These are phyloP conservation scores for Beroe forskalii DNA, from an alignment of 37 sponge, comb jelly and placozoan genomes.

Conservation along the genomic window DNA sequence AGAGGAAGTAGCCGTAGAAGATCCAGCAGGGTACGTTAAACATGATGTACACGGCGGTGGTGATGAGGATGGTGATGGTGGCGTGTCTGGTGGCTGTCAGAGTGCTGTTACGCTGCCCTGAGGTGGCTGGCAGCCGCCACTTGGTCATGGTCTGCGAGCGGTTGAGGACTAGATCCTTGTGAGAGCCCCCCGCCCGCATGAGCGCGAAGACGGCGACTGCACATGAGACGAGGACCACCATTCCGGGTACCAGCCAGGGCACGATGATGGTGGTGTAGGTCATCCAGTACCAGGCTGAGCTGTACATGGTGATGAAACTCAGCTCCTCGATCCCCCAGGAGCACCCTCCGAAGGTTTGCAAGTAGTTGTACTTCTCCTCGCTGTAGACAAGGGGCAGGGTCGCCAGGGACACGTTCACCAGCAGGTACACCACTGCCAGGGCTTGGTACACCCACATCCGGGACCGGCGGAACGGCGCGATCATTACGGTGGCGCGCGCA, in stretches of 20 bases:
- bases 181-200: background rate
- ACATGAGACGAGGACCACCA: conserved; percentile 19
- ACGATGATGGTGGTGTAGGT: conserved; percentile 56
- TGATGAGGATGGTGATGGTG: conserved; percentile 29
- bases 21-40: conserved; percentile 58
- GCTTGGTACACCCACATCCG: background rate
- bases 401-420: conserved; percentile 2
- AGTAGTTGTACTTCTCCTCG: conserved; percentile 16
- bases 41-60: background rate
- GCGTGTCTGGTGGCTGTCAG: background rate
- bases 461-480: background rate
- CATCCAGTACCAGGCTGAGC: background rate
- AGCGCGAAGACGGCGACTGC: background rate
- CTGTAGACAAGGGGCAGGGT: conserved; percentile 19
- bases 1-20: conserved; percentile 1
- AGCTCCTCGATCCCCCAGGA: conserved; percentile 58
- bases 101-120: background rate
- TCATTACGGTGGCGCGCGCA: background rate
- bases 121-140: background rate
- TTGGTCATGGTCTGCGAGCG: background rate
- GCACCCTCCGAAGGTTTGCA: background rate
- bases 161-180: background rate
- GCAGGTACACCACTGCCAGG: background rate
- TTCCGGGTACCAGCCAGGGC: conserved; percentile 45
- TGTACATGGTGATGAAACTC: conserved; percentile 27